Percentiles rank a stretch among this genome's conserved stretches.
Conservation (phyloP, 2,797 vertebrate species). For the Chromis chromis region DNA sequence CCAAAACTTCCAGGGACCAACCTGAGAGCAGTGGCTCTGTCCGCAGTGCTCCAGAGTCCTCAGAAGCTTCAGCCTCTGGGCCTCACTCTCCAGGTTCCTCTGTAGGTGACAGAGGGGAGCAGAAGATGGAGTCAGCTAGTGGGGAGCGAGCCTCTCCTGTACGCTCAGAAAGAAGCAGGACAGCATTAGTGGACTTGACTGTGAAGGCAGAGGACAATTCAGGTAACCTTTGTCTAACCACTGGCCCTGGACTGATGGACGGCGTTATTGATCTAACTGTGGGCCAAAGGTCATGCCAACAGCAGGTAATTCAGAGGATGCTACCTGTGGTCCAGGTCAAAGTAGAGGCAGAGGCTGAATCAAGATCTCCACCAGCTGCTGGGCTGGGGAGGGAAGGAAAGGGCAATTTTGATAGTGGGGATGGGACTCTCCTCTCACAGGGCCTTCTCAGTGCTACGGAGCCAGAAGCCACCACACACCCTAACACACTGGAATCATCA, state of each 20-base stretch:
- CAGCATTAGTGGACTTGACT: constrained; percentile 89
- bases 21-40: constrained; percentile 89
- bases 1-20: constrained; percentile 90
- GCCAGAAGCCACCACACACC: constrained; percentile 61
- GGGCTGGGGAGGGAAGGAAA: constrained; percentile 82
- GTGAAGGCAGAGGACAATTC: constrained; percentile 90
- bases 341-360: constrained; percentile 87
- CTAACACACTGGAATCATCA: constrained; percentile 87
- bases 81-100: constrained; percentile 82
- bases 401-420: constrained; percentile 62
- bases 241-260: constrained; percentile 85
- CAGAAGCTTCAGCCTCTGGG: constrained; percentile 86
- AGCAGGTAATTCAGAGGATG: constrained; percentile 94
- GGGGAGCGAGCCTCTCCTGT: constrained; percentile 86
- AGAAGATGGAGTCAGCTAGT: constrained; percentile 87
- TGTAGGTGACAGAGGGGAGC: constrained; percentile 82
- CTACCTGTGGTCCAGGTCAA: constrained; percentile 89
- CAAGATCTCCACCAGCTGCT: constrained; percentile 78
- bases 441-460: constrained; percentile 46
- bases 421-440: constrained; percentile 45
- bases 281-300: constrained; percentile 91
- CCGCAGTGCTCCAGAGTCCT: constrained; percentile 86
- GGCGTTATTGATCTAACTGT: constrained; percentile 97
- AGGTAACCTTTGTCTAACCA: constrained; percentile 82
- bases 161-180: constrained; percentile 85